These are phyloP conservation scores for Eptesicus fuscus DNA, from an alignment of 2,113 vertebrate species.

Conservation along the genomic window DNA sequence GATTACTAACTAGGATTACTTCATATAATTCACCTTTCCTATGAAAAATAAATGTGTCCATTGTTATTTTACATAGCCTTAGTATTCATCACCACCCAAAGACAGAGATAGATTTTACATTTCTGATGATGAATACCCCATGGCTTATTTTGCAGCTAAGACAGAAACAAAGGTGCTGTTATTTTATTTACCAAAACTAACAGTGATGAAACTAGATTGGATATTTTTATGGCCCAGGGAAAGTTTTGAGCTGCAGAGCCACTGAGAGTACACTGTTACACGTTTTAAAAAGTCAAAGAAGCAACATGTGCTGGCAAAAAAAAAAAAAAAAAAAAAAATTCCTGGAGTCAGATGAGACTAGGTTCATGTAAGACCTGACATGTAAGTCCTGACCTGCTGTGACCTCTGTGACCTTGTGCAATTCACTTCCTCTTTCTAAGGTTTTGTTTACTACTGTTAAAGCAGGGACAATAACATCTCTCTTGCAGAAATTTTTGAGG, in stretches of 20 bases:
- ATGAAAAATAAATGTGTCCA: not conserved
- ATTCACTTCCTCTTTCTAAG: not conserved
- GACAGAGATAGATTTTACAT: conserved; percentile 12
- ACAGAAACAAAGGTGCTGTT: not conserved
- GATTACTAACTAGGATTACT: conserved; percentile 18
- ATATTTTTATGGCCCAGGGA: not conserved
- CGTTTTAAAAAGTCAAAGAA: conserved; percentile 18
- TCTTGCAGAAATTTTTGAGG: not conserved
- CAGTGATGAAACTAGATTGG: conserved; percentile 3
- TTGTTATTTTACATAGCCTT: not conserved
- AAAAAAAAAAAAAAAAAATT: not conserved
- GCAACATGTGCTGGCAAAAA: not conserved
- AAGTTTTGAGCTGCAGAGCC: conserved; percentile 4
- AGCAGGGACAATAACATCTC: not conserved
- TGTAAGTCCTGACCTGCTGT: not conserved
- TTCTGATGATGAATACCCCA: not conserved
- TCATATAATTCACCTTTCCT: not conserved
- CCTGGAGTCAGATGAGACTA: not conserved
- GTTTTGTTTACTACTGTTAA: not conserved
- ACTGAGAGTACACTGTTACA: not conserved
- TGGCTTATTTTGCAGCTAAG: conserved; percentile 28
- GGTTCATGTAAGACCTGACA: not conserved
- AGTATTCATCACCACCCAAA: conserved; percentile 8
- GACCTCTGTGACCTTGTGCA: not conserved
- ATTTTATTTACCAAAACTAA: conserved; percentile 41